Conservation (phyloP, 2,797 vertebrate species). For the Pelodytes ibericus region DNA sequence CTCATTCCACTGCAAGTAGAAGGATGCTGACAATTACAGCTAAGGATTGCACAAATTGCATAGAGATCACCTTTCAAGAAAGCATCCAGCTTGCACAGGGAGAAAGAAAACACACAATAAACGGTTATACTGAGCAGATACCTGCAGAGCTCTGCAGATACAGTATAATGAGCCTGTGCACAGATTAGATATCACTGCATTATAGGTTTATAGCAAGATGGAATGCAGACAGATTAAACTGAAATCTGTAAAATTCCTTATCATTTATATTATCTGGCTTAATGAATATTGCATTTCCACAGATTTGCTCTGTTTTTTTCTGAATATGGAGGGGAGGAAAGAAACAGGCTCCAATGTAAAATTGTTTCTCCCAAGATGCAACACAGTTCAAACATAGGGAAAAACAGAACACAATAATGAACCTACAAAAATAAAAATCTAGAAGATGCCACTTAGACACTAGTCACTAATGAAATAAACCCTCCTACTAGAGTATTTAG, state of each 20-base stretch:
- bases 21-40: conserved; percentile 47
- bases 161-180: neutral
- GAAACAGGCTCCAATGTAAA: no score
- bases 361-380: no score
- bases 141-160: conserved; percentile 3
- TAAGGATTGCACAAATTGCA: conserved; percentile 16
- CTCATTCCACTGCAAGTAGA: conserved; percentile 39
- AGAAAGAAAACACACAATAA: neutral
- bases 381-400: no score
- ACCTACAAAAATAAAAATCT: no score
- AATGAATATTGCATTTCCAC: conserved; percentile 27
- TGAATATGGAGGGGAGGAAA: no score
- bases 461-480: no score
- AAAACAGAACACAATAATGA: no score
- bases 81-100: conserved; percentile 18
- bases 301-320: neutral
- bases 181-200: neutral
- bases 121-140: neutral
- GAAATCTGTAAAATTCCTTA: neutral
- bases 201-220: neutral
- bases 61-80: conserved; percentile 33
- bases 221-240: neutral
- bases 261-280: conserved; percentile 15
- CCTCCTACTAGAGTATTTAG: no score
- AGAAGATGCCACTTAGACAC: no score